A percentile compares a stretch with the other conserved stretches of the same genome.
Evolutionary conservation across 2,888 invertebrate genomes (phyloP).

Genomic region (Apamea sordens): DNA sequence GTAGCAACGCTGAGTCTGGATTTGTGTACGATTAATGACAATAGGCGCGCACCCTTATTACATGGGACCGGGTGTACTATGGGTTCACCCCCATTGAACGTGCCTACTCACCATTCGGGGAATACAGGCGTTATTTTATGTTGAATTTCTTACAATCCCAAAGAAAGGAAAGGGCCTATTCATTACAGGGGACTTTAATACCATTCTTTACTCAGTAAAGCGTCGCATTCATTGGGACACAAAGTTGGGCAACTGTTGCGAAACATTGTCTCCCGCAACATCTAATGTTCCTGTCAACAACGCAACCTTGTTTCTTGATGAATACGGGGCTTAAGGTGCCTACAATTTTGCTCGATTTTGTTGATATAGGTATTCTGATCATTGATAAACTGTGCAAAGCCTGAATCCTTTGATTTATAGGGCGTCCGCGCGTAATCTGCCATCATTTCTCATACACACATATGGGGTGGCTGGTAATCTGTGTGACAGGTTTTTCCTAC

Average conservation of each 20-base stretch:
- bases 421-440: not conserved
- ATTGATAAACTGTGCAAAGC: not conserved
- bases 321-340: conserved; percentile 4
- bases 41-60: not conserved
- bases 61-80: not conserved
- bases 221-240: conserved; percentile 8
- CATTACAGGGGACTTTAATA: conserved; percentile 36
- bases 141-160: not conserved
- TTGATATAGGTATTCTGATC: not conserved
- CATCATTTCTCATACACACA: not conserved
- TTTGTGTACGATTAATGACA: not conserved
- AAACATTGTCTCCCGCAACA: not conserved
- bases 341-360: conserved; percentile 45
- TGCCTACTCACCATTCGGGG: not conserved
- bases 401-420: not conserved
- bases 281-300: not conserved
- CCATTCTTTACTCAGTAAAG: conserved; percentile 9
- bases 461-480: no score
- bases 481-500: no score
- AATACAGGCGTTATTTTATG: not conserved
- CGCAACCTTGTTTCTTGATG: not conserved
- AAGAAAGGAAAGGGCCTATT: conserved; percentile 27
- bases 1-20: not conserved
- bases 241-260: not conserved
- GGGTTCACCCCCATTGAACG: not conserved